Evolutionary conservation across 2,797 vertebrate species (phyloP).

Genomic region (Hyperoplus immaculatus): DNA sequence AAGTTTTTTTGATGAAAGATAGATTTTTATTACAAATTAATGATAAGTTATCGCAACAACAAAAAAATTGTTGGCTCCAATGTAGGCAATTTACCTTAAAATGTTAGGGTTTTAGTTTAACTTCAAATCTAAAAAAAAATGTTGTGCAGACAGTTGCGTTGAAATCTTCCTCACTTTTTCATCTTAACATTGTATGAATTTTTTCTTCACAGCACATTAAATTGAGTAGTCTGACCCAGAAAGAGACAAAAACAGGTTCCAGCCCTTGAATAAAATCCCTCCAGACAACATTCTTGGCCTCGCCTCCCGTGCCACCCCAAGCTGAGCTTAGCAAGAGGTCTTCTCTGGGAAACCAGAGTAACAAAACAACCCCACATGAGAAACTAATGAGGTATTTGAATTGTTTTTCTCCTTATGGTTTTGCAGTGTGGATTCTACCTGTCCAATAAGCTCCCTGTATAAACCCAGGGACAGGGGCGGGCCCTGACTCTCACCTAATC

Average conservation of each 20-base stretch:
- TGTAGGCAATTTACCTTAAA: no score
- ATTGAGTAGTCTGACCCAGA: not conserved
- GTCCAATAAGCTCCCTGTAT: slow-evolving; percentile 42
- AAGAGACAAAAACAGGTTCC: slow-evolving; percentile 1
- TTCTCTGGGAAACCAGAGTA: slow-evolving; percentile 50
- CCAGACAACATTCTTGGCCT: slow-evolving; percentile 37
- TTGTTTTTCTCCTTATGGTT: slow-evolving; percentile 42
- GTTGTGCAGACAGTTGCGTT: no score
- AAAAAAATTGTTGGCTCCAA: no score
- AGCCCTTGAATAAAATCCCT: slow-evolving; percentile 36
- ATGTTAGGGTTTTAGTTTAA: no score
- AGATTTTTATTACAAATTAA: no score
- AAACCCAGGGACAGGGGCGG: slow-evolving; percentile 20
- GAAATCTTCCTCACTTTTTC: no score
- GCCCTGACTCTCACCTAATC: slow-evolving; percentile 56
- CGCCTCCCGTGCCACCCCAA: slow-evolving; percentile 33
- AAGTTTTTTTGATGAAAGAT: no score
- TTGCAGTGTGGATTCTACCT: slow-evolving; percentile 51
- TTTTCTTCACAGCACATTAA: slow-evolving; percentile 9
- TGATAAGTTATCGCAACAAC: no score
- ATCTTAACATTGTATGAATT: not conserved
- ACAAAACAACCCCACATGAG: slow-evolving; percentile 52
- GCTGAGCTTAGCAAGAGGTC: slow-evolving; percentile 52
- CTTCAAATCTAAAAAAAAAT: no score
- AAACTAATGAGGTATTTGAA: slow-evolving; percentile 54